Base-by-base conservation (phyloP, 2,113 vertebrate genomes). In the Polyodon spathula region DNA sequence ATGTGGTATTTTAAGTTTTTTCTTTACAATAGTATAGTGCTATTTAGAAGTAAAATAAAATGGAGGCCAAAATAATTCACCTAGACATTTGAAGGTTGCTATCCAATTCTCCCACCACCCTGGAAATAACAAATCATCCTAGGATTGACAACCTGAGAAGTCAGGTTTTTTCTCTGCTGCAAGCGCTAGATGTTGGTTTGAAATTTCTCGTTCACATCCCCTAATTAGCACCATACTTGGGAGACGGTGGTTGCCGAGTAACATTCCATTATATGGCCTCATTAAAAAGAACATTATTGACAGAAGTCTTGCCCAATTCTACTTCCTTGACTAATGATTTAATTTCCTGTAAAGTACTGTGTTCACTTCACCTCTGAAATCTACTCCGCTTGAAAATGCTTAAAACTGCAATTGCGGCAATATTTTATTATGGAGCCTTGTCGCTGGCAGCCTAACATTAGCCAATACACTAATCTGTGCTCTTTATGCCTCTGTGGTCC, bases 221-320 rank as follows among this genome's bases (percentile, higher is more conserved):
- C 75, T 78, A 81, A 78, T 60, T 75, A 67, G 67, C 67, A 73
- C 56, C 6, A n/a, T 51, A 66, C n/a, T n/a, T 73, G 50, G 55
- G 59, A 58, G 57, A 74, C 59, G 57, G 51, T 60, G 69, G 68
- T 65, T 72, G 66, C 64, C 58, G 56, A 68, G 62, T 68, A 73
- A 69, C 66, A 71, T 70, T 71, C 63, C 73, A 68, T 78, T 63
- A 71, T 50, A 62, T 58, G 61, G 27, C 67, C 66, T 81, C 62
- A 73, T 80, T 81, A 79, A 37, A 27, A 73, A 65, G 42, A 56
- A 58, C 62, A 76, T 66, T 79, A 78, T 72, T 72, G 71, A 80
- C 66, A 40, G 16, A 73, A 74, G 68, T 37, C 65, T 68, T 74
- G 53, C 42, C 62, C 11, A 14, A 72, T 57, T 58, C 56, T 37